Evolutionary conservation across 2,113 vertebrate species (phyloP), one percentile per base, ranked within the genome.

Genomic region (Heterochromis multidens): DNA sequence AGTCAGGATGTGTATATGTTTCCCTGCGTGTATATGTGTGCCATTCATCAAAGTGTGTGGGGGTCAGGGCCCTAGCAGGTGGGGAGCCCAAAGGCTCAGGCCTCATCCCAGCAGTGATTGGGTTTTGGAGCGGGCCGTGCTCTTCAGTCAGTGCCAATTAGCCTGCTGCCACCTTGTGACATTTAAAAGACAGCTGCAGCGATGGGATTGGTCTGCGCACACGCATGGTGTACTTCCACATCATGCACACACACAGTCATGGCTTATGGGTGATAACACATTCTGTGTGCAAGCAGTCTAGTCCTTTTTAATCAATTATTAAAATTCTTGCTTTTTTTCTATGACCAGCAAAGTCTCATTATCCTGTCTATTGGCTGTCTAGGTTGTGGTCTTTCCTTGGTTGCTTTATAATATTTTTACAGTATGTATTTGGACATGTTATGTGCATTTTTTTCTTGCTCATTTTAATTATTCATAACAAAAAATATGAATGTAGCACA

Each of bases 91-190:
- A 87, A 70, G 87, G 83, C 72, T 83, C 61, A 6, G 11, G 84
- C 80, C 88, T 94, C 90, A 91, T 93, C 90, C 84, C 60, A 13
- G 87, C 87, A 88, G 79, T 94, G 94, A 95, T 95, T 93, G 93
- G 89, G 89, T 94, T 91, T 91, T 85, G 81, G 87, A 91, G 86
- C 40, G 7, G 87, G 77, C 83, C 63, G 25, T 54, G 86, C 93
- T 93, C 92, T 91, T 93, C 92, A 92, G 92, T 94, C 89, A 79
- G 80, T 82, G 91, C 89, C 93, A 96, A 95, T 95, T 95, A 95
- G 93, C 95, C 93, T 84, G 88, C 88, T 87, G 83, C 88, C 88
- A 95, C 94, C 91, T 92, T 79, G 81, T 93, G 92, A 95, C 93
- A 95, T 95, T 95, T 91, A 94, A 78, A 87, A 95, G 77, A 89